Evolutionary conservation across 2,888 invertebrate species (phyloP).

Genomic region (Drosophila cyrtoloma): DNA sequence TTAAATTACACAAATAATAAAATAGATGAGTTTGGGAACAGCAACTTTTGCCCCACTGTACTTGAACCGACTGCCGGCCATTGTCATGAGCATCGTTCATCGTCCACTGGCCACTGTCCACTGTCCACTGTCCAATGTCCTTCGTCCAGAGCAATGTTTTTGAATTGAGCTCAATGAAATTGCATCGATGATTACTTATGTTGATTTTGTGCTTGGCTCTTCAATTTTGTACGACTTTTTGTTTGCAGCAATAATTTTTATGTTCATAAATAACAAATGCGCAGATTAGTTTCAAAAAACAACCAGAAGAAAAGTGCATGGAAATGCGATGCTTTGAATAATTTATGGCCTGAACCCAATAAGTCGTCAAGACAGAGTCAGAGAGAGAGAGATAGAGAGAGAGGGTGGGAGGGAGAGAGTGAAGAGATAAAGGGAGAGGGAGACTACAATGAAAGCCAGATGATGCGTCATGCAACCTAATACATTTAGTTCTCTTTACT

Average conservation of each 20-base stretch:
- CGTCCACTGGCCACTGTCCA: conserved; percentile 12
- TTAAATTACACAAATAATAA: not conserved
- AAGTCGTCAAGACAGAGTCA: conserved; percentile 14
- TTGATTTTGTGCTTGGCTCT: conserved; percentile 69
- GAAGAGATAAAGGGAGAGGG: not conserved
- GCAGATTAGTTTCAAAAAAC: conserved; percentile 31
- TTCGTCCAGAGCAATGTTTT: conserved; percentile 66
- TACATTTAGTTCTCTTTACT: conserved; percentile 30
- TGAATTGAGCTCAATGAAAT: conserved; percentile 81
- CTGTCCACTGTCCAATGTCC: conserved; percentile 53
- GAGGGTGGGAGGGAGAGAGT: not conserved
- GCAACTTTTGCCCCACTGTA: conserved; percentile 45
- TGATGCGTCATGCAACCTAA: conserved; percentile 66
- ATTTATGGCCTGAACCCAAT: conserved; percentile 62
- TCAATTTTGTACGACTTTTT: conserved; percentile 44
- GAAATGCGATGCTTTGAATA: conserved; percentile 77
- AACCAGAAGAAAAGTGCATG: conserved; percentile 44
- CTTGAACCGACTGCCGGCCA: conserved; percentile 8
- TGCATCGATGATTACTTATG: conserved; percentile 78
- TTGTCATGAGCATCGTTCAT: conserved; percentile 54
- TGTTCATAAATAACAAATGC: conserved; percentile 69
- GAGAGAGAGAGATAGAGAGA: not conserved
- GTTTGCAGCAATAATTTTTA: conserved; percentile 53
- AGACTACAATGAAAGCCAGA: conserved; percentile 42
- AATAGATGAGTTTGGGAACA: not conserved